Base-by-base conservation (phyloP, 2,113 vertebrate genomes). In the Nothocercus nigrocapillus region DNA sequence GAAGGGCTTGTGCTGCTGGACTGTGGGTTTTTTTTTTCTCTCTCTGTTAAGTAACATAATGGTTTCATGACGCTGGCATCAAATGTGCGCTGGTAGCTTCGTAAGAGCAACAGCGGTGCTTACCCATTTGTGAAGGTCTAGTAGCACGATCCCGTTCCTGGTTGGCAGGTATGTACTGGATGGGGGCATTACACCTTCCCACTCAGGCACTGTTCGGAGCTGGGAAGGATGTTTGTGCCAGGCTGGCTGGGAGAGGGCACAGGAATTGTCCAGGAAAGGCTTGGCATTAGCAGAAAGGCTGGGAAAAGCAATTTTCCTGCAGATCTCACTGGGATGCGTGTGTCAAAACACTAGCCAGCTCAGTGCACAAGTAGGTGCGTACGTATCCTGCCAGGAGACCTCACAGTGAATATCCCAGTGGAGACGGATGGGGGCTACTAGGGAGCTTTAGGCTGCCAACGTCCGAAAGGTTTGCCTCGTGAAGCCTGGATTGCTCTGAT, bases 161-260 rank as follows among this genome's bases (percentile, higher is more conserved):
- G 68, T 56, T 53, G 24, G 34, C 42, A 90, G 88, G 27, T 42
- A 44, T 22, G 36, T 36, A 42, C 75, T 9, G 12, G 47, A 90
- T 36, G 56, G 4, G 8, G 84, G 44, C 59, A 69, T n/a, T 0
- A 0, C 0, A 2, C 53, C 22, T 90, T 40, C 62, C 18, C 28
- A 4, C 32, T 67, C 54, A 32, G 18, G 17, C 54, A 58, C 54
- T 18, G 28, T 16, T 17, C 28, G 16, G 54, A 58, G 18, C 30
- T 32, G 54, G 68, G 49, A 68, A 74, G 28, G 22, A 30, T 1
- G 3, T 14, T 45, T 82, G 82, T 21, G 17, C 45, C 4, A 30
- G 51, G 47, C 79, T 56, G 67, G 18, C 62, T 92, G 74, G 64
- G 69, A 13, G 53, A 82, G 76, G 66, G 54, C 82, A 73, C 59